A percentile compares a stretch with the other conserved stretches of the same genome.
phyloP scores from a whole-genome alignment of 1,140 invertebrate genomes.

The Epicauta chinensis region DNA sequence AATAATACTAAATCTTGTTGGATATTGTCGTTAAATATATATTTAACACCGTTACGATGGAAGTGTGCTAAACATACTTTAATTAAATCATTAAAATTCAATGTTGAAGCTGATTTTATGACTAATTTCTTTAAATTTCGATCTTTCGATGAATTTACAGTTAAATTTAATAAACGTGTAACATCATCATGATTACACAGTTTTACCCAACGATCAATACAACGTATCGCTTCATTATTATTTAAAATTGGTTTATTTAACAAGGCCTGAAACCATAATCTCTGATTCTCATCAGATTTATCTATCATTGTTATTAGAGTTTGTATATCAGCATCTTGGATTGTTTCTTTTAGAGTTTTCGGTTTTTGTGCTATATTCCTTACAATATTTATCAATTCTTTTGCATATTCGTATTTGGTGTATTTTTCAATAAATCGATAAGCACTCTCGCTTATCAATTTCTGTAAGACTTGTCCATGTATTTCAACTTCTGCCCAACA shows the following conservation, averaged over 20 bases:
- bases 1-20: slow-evolving; percentile 18
- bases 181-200: slow-evolving; percentile 33
- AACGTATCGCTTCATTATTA: slow-evolving; percentile 25
- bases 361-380: slow-evolving; percentile 35
- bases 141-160: slow-evolving; percentile 13
- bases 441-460: slow-evolving; percentile 27
- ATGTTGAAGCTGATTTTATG: slow-evolving; percentile 32
- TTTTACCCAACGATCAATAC: slow-evolving; percentile 29
- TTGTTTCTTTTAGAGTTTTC: slow-evolving; percentile 30
- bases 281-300: slow-evolving; percentile 31
- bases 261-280: slow-evolving; percentile 34
- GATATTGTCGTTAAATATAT: slow-evolving; percentile 19
- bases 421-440: slow-evolving; percentile 34
- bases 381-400: slow-evolving; percentile 30
- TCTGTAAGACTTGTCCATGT: slow-evolving; percentile 29
- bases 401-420: slow-evolving; percentile 29
- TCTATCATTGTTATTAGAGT: slow-evolving; percentile 33
- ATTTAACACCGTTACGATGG: slow-evolving; percentile 24
- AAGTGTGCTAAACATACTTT: slow-evolving; percentile 27
- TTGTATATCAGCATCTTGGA: slow-evolving; percentile 26
- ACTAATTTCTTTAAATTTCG: slow-evolving; percentile 23
- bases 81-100: slow-evolving; percentile 22
- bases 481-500: slow-evolving; percentile 36
- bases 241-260: slow-evolving; percentile 30
- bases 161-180: slow-evolving; percentile 20